Evolutionary conservation across 2,797 vertebrate species (phyloP), one percentile per base, ranked within the genome.

Genomic region (Amphiprion clarkii): DNA sequence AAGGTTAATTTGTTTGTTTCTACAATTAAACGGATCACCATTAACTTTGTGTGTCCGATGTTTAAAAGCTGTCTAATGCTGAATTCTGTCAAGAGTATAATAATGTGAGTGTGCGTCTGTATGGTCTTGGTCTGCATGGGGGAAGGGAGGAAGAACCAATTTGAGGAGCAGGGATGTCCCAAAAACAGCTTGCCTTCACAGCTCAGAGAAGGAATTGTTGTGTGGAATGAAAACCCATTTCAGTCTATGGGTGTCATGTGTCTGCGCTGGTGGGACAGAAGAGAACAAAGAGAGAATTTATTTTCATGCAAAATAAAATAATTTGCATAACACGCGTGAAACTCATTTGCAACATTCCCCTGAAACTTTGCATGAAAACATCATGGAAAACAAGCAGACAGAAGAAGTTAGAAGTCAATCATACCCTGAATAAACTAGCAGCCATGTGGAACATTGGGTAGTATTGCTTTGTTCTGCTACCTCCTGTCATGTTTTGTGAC

Each of bases 1-100:
- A 93, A 94, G 90, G 92, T 94, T 92, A 87, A 93, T 92, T 91
- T 93, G 88, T 94, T 93, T 92, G 88, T 92, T 89, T 89, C 83
- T 88, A 80, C 82, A 86, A 93, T 90, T 91, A 90, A 93, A 88
- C 54, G 71, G 52, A 75, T 90, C 78, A 86, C 83, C 76, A 76
- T 91, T 92, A 87, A 80, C 76, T 80, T 83, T 83, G 81, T 66
- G 81, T 66, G 62, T 88, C 62, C 52, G 17, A 77, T 79, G 69
- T 85, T 90, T 70, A 73, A 78, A 80, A 87, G 88, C 86, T 83
- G 73, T 86, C 63, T 74, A 73, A 79, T 75, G 71, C 52, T 71
- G 53, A 67, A 81, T 85, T 69, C 68, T 89, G 73, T 79, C 62
- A 76, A 54, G 69, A 75, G 44, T 59, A 42, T 52, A 60, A 7